A percentile compares a stretch with the other conserved stretches of the same genome.
These are phyloP conservation scores for Achatina immaculata DNA, from an alignment of 1,140 invertebrate species.

Conservation along the genomic window DNA sequence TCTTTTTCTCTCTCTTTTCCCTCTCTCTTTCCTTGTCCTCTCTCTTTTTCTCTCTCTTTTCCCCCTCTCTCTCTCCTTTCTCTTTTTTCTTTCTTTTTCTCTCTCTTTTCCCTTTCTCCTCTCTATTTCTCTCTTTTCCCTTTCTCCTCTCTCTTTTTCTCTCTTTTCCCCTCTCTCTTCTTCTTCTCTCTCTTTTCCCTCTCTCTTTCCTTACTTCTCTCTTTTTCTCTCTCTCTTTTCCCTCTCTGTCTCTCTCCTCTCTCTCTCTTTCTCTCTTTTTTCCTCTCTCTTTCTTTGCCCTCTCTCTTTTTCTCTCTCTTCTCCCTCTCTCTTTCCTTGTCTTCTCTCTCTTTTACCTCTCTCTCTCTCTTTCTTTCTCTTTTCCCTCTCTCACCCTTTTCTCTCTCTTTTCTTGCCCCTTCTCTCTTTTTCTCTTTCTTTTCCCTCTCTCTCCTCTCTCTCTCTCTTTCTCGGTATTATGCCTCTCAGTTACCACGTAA, in stretches of 20 bases:
- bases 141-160: not conserved
- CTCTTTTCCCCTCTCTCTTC: slow-evolving; percentile 3
- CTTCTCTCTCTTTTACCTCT: too few relatives aligned
- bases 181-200: not conserved
- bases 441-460: too few relatives aligned
- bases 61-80: not conserved
- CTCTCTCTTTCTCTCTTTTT: slow-evolving; percentile 36
- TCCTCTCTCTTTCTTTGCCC: slow-evolving; percentile 18
- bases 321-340: too few relatives aligned
- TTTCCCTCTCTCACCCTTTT: too few relatives aligned
- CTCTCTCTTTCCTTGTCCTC: not conserved
- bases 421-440: too few relatives aligned
- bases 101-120: slow-evolving; percentile 1
- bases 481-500: too few relatives aligned
- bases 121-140: not conserved
- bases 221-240: slow-evolving; percentile 40
- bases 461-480: too few relatives aligned
- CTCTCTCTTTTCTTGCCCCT: too few relatives aligned
- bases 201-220: slow-evolving; percentile 29
- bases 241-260: slow-evolving; percentile 39
- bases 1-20: slow-evolving; percentile 14
- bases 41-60: slow-evolving; percentile 5
- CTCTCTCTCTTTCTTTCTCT: too few relatives aligned
- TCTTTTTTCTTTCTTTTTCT: slow-evolving; percentile 24
- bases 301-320: slow-evolving; percentile 6